Percentiles rank a stretch among this genome's conserved stretches.
Evolutionary conservation across 2,888 invertebrate species (phyloP).

Genomic region (Stegophylla sp.): DNA sequence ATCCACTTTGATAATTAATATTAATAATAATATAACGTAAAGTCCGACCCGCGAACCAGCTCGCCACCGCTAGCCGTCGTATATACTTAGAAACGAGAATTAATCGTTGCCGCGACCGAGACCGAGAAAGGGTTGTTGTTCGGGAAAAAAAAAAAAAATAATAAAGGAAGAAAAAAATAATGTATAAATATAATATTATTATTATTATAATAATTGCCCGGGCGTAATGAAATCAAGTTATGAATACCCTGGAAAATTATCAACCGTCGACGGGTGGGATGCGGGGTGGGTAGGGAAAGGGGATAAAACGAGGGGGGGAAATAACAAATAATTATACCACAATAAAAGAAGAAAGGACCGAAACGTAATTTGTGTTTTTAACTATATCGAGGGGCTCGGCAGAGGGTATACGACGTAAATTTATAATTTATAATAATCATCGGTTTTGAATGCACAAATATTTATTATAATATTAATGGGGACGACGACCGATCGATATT

Average conservation of each 20-base stretch:
- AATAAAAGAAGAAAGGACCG: neutral
- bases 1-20: constrained; percentile 25
- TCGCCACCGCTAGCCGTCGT: neutral
- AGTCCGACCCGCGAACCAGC: neutral
- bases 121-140: neutral
- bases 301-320: neutral
- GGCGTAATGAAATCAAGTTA: constrained; percentile 11
- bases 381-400: neutral
- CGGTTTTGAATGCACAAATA: too few species aligned
- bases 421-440: too few species aligned
- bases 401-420: too few species aligned
- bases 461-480: too few species aligned
- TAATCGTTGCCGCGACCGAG: constrained; percentile 13
- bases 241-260: neutral
- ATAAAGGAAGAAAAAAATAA: neutral
- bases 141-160: neutral
- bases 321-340: neutral
- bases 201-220: neutral
- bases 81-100: constrained; percentile 11
- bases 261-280: neutral
- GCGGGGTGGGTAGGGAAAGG: neutral
- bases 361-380: neutral
- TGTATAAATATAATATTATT: neutral
- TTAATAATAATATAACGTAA: constrained; percentile 30
- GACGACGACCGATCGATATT: neutral